Conservation (phyloP, 1,140 invertebrate species). For the Philopotamus ludificatus region DNA sequence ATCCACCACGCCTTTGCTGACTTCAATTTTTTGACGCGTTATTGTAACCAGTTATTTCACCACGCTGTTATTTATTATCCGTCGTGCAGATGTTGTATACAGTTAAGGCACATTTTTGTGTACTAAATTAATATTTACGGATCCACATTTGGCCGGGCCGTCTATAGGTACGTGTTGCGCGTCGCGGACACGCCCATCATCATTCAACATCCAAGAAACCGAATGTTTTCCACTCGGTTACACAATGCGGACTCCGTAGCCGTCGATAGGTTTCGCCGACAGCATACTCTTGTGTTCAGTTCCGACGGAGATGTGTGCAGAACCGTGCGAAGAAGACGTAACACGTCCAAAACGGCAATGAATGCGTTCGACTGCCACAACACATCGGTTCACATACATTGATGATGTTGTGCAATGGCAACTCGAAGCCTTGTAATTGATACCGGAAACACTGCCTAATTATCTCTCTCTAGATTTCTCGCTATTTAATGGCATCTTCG, state of each 20-base stretch:
- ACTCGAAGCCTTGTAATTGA: no score
- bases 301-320: not conserved
- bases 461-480: no score
- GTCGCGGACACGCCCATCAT: conserved; percentile 1
- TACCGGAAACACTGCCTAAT: no score
- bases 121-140: conserved; percentile 11
- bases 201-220: not conserved
- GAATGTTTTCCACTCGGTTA: not conserved
- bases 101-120: conserved; percentile 10
- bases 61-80: conserved; percentile 10
- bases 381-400: no score
- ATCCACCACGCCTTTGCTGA: not conserved
- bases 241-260: not conserved
- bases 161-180: not conserved
- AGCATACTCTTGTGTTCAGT: no score
- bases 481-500: no score
- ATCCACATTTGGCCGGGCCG: not conserved
- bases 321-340: not conserved
- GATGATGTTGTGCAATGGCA: no score
- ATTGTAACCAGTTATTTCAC: conserved; percentile 1
- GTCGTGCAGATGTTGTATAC: conserved; percentile 10
- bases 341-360: not conserved
- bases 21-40: not conserved
- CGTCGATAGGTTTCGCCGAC: no score
- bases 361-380: no score